Base-by-base conservation (phyloP, 2,797 vertebrate species). In the Ctenosaura bakeri region DNA sequence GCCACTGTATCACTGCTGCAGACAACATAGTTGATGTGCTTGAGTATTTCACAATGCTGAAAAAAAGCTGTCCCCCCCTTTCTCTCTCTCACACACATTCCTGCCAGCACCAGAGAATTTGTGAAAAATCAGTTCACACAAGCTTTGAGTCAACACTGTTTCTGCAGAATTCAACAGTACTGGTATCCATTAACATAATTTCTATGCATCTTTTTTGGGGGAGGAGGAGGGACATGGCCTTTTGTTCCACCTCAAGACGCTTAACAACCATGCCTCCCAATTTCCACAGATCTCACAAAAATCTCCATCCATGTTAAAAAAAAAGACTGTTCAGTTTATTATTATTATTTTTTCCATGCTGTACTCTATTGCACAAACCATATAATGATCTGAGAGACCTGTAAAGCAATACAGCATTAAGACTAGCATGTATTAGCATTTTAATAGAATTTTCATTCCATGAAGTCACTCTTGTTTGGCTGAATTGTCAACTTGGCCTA, bases 391-490 rank as follows among this genome's bases (percentile, higher is more conserved):
- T 62, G 69, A 90, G 79, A 73, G 66, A 80, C 38, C 54, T 79
- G 24, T 85, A n/a, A 46, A 56, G 59, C 9, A 85, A 90, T 24
- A 16, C 26, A 26, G 35, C 0, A 84, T 92, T 81, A 38, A 0
- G 88, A 88, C 1, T 38, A 81, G 20, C 85, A 24, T 56, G 0
- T 86, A 32, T 46, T 89, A 42, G 0, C 14, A 93, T 86, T 7
- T 90, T 93, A 92, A 59, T 82, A 86, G 16, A 83, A 64, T 90
- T 91, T 90, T 83, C 18, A 83, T 92, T 9, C 29, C 22, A 86
- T 92, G 71, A 26, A 89, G 56, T 83, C 54, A 0, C 0, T n/a
- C 87, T 91, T 86, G 52, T 4, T 38, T 38, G 2, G 0, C 26
- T 93, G 91, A 62, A 35, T 91, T 90, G 24, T 83, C 88, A 66